phyloP scores from a whole-genome alignment of 2,797 vertebrate species.

The Smutsia temminckii region DNA sequence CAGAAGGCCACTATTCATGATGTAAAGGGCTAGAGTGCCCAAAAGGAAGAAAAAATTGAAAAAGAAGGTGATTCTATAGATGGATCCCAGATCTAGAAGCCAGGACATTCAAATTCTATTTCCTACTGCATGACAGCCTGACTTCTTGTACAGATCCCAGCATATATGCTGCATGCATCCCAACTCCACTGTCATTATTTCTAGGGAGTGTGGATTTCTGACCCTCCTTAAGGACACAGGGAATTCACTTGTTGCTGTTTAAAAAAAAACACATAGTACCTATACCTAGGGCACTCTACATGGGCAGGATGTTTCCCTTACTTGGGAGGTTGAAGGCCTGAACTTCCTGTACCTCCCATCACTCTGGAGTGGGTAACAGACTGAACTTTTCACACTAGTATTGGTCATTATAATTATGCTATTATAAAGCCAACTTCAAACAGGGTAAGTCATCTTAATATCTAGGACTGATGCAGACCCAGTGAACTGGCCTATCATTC shows the following conservation, averaged over 20 bases:
- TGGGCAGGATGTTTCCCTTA: slow-evolving; percentile 30
- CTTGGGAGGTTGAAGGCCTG: slow-evolving; percentile 33
- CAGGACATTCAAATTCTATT: neutral
- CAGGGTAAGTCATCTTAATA: neutral
- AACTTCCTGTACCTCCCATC: slow-evolving; percentile 21
- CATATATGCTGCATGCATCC: neutral
- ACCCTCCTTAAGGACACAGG: neutral
- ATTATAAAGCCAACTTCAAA: slow-evolving; percentile 22
- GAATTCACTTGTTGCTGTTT: slow-evolving; percentile 15
- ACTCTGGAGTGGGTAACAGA: slow-evolving; percentile 41
- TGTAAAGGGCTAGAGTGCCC: neutral
- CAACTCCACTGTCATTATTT: neutral
- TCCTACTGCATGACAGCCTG: neutral
- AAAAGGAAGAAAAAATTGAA: slow-evolving; percentile 40
- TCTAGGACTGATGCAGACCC: neutral
- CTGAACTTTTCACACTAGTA: slow-evolving; percentile 45
- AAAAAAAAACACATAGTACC: slow-evolving; percentile 41
- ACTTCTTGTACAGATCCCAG: neutral
- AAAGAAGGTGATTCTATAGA: slow-evolving; percentile 47
- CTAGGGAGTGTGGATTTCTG: neutral
- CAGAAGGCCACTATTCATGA: slow-evolving; percentile 1
- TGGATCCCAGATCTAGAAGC: slow-evolving; percentile 23
- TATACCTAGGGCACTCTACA: neutral
- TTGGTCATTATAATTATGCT: neutral
- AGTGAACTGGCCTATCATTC: neutral